Conservation (phyloP, 2,888 invertebrate genomes). For the Chalcosyrphus nemorum region DNA sequence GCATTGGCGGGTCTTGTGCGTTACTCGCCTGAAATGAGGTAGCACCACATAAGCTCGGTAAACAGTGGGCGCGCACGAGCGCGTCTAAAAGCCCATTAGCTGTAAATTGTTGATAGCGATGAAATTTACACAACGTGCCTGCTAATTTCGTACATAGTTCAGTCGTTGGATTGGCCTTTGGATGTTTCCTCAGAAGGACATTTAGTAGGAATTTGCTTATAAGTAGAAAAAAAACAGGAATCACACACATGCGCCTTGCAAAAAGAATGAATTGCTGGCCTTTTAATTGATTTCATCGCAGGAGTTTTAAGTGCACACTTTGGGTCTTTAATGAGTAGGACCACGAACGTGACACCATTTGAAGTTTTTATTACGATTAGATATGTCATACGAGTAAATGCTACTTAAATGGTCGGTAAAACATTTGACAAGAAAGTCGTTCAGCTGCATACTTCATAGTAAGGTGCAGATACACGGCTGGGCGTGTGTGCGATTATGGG, state of each 20-base stretch:
- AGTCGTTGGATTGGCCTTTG: conserved; percentile 29
- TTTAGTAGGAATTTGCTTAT: conserved; percentile 56
- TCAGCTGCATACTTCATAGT: too few relatives aligned
- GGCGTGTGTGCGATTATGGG: neutral
- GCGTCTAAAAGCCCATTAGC: conserved; percentile 69
- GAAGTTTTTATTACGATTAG: conserved; percentile 55
- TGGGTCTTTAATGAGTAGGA: conserved; percentile 39
- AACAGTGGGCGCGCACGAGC: conserved; percentile 65
- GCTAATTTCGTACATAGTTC: conserved; percentile 62
- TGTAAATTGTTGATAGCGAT: conserved; percentile 70
- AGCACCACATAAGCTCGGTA: conserved; percentile 47
- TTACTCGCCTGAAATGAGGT: conserved; percentile 63
- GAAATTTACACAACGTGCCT: conserved; percentile 61
- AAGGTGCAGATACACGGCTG: too few relatives aligned
- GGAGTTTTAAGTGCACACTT: conserved; percentile 61
- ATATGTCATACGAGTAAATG: conserved; percentile 54
- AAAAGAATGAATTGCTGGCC: conserved; percentile 33
- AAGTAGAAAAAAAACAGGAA: neutral
- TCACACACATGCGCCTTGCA: conserved; percentile 16
- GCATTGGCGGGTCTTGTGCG: conserved; percentile 41
- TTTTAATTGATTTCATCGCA: conserved; percentile 64
- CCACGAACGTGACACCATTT: conserved; percentile 50
- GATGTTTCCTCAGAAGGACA: conserved; percentile 49
- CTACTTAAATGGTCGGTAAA: conserved; percentile 10
- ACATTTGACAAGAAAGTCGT: conserved; percentile 29